A percentile compares a stretch with the other conserved stretches of the same genome.
Conservation (phyloP, 2,888 invertebrate genomes). For the Tetanocera ferruginea region DNA sequence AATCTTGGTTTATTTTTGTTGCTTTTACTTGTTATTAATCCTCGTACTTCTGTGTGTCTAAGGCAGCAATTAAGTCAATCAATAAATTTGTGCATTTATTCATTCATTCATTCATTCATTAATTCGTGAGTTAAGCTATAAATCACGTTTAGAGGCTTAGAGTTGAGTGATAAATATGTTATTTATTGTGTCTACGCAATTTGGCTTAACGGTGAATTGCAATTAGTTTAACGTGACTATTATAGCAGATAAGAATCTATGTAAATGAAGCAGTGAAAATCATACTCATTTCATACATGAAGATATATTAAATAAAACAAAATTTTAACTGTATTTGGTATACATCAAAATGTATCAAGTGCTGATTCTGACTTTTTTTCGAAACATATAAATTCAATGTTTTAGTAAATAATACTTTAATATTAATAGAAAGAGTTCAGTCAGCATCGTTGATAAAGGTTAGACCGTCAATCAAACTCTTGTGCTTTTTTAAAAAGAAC, state of each 20-base stretch:
- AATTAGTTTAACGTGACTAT: too few species aligned
- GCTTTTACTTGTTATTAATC: neutral
- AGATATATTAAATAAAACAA: too few species aligned
- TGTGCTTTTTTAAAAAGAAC: too few species aligned
- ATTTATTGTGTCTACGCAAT: neutral
- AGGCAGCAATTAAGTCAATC: slow-evolving; percentile 2
- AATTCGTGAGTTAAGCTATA: neutral
- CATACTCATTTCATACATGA: too few species aligned
- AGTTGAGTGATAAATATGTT: neutral
- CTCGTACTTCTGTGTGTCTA: neutral
- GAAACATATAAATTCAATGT: neutral
- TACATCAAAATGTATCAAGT: too few species aligned
- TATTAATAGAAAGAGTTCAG: too few species aligned
- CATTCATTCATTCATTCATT: slow-evolving; percentile 25
- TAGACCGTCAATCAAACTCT: too few species aligned
- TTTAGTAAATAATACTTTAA: neutral
- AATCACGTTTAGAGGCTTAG: neutral
- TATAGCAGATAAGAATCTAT: too few species aligned
- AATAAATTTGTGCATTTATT: slow-evolving; percentile 3
- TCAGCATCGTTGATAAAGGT: too few species aligned
- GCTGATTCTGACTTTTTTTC: neutral
- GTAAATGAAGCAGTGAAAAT: too few species aligned
- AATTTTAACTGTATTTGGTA: too few species aligned
- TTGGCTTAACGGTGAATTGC: neutral
- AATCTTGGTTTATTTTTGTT: neutral